These are phyloP conservation scores for Laterallus jamaicensis DNA, from an alignment of 2,113 vertebrate genomes.

Conservation along the genomic window DNA sequence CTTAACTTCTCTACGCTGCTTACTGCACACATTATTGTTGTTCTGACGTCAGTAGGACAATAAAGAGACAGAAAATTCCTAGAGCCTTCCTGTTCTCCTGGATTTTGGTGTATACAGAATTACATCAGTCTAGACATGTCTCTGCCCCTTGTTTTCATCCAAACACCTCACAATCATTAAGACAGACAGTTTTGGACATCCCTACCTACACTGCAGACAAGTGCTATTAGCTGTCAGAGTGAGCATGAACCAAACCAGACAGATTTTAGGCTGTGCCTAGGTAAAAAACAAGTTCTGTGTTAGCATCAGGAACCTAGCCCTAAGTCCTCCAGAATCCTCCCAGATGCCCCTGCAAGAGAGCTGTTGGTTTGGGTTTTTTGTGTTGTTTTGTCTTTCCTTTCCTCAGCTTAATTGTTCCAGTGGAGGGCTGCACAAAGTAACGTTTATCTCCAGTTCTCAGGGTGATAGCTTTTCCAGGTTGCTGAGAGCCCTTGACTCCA, in stretches of 20 bases:
- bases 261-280: background rate
- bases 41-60: background rate
- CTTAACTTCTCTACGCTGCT: background rate
- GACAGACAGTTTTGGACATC: background rate
- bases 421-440: background rate
- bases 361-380: background rate
- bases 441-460: background rate
- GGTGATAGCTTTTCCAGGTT: background rate
- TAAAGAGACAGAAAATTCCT: background rate
- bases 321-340: background rate
- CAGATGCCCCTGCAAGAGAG: background rate
- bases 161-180: background rate
- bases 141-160: background rate
- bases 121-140: background rate
- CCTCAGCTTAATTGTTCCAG: background rate
- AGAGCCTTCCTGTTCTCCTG: background rate
- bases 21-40: background rate
- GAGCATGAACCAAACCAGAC: background rate
- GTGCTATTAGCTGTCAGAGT: background rate
- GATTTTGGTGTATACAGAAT: background rate
- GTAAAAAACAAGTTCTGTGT: background rate
- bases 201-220: background rate
- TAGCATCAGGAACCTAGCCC: background rate
- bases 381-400: background rate
- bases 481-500: background rate